A percentile compares a stretch with the other conserved stretches of the same genome.
Evolutionary conservation across 1,140 invertebrate species (phyloP).

Genomic region (Anoplophora glabripennis): DNA sequence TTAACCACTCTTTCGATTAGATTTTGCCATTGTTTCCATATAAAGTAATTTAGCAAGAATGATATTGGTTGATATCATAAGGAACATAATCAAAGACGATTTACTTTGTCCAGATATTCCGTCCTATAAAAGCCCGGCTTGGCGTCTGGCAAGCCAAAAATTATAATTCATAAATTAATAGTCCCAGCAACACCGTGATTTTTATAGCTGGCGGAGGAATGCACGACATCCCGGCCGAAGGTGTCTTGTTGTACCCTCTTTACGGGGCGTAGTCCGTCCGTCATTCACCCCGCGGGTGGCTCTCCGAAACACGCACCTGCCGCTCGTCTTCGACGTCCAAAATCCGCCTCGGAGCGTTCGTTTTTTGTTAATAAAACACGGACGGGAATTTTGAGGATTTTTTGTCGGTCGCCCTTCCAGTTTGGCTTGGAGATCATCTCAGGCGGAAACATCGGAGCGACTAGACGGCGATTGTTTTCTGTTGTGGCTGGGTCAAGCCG

Average conservation of each 20-base stretch:
- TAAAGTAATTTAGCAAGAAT: no score
- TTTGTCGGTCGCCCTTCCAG: no score
- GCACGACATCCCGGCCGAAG: constrained; percentile 8
- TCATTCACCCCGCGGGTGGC: constrained; percentile 30
- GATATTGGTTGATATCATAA: no score
- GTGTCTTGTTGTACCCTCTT: constrained; percentile 27
- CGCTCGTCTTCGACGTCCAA: constrained; percentile 18
- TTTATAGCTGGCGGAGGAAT: constrained; percentile 9
- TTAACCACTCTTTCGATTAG: no score
- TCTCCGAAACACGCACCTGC: constrained; percentile 30
- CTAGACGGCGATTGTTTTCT: no score
- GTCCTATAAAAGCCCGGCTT: background rate
- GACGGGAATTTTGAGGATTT: no score
- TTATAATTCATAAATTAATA: constrained; percentile 10
- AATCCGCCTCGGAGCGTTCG: constrained; percentile 16
- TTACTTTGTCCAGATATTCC: no score
- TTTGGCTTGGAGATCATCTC: no score
- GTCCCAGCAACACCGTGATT: constrained; percentile 5
- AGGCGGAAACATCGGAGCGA: no score
- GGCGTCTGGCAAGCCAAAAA: background rate
- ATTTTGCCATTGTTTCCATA: no score
- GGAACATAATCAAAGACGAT: no score
- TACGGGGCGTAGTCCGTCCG: constrained; percentile 28
- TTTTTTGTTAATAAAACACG: constrained; percentile 3
- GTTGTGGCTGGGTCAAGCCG: no score